These are phyloP conservation scores for Orthonevra nobilis DNA, from an alignment of 2,888 invertebrate species.

Conservation along the genomic window DNA sequence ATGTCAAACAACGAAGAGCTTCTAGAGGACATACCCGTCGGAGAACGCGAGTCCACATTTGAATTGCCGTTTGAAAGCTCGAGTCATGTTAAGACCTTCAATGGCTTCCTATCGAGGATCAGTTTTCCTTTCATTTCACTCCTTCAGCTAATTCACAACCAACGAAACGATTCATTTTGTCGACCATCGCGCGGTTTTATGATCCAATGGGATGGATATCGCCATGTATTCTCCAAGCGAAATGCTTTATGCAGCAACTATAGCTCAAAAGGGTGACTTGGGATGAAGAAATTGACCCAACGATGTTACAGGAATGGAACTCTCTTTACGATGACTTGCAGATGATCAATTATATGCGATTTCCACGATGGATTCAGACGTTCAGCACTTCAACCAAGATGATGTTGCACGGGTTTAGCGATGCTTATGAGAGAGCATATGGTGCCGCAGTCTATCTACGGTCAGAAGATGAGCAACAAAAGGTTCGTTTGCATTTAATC, in stretches of 20 bases:
- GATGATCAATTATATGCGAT: neutral
- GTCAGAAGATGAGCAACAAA: neutral
- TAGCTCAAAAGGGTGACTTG: constrained; percentile 2
- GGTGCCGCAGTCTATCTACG: constrained; percentile 14
- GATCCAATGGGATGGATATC: constrained; percentile 36
- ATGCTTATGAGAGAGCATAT: constrained; percentile 34
- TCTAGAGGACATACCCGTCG: neutral
- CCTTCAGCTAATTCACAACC: neutral
- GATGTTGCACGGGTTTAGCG: constrained; percentile 38
- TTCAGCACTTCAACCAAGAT: neutral
- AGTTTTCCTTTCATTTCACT: neutral
- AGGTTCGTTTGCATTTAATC: neutral
- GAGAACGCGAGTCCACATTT: neutral
- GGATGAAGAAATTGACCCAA: constrained; percentile 3
- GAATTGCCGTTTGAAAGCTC: neutral
- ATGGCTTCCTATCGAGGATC: neutral
- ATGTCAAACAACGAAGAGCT: constrained; percentile 10
- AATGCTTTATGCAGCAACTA: constrained; percentile 9
- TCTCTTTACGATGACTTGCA: neutral
- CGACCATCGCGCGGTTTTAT: constrained; percentile 6
- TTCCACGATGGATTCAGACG: constrained; percentile 3
- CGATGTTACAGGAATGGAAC: constrained; percentile 10
- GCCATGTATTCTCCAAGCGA: constrained; percentile 2
- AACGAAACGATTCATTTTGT: constrained; percentile 9
- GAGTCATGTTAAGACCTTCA: constrained; percentile 7